Base-by-base conservation (phyloP, 2,113 vertebrate genomes). In the Macrotus californicus region DNA sequence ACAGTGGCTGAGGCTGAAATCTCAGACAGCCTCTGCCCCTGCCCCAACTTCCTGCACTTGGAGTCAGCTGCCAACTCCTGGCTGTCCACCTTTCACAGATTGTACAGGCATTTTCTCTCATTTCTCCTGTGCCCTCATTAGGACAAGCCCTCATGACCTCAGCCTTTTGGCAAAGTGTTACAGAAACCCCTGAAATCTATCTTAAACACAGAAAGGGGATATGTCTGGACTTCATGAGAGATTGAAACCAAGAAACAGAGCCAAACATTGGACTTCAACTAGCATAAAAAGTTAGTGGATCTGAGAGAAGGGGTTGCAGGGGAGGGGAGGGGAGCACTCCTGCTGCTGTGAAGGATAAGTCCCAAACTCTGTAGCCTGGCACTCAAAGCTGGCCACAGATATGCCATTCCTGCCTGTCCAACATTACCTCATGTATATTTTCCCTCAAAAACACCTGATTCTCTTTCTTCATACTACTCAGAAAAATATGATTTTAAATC, bases 321-420 rank as follows among this genome's bases (percentile, higher is more conserved):
- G 16, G 8, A 6, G 66, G 29, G 1, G 1, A 0, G 14, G 14
- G 15, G 52, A 24, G 6, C 1, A 3, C 19, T 18, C 19, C 5
- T 15, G 14, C 14, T 5, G 4, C 10, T 3, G 0, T 29, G 9
- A 24, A 56, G 56, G 43, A 56, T 3, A 13, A 43, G 29, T n/a
- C 46, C 56, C 50, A 36, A 6, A 36, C 69, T 21, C 72, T 0
- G 8, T 2, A 31, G n/a, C 81, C 46, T 61, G 56, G 34, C 36
- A 6, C 61, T 34, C 24, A 13, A 29, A 31, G 46, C 46, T 10
- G 3, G 22, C 39, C 50, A 2, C 0, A 0, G 10, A 1, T 1
- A 3, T 4, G 12, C 29, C 50, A 18, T 18, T 39, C 85, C 41
- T 70, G 22, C 26, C 72, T 54, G 31, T 4, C 21, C 61, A 50